Base-by-base conservation (phyloP, 2,888 invertebrate species). In the Leptopilina syphax region DNA sequence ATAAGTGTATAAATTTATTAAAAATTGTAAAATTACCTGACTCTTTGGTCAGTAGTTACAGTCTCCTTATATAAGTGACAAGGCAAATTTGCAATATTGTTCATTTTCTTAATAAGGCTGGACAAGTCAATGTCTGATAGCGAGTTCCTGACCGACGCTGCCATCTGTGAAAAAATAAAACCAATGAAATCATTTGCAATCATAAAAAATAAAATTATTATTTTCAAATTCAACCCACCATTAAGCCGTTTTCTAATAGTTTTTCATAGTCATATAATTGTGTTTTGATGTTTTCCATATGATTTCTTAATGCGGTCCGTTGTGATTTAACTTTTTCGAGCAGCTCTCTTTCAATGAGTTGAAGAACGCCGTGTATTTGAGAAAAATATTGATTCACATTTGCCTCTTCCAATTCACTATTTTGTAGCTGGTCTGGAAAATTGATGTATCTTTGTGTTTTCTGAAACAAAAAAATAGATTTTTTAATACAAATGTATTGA, bases 381-480 rank as follows among this genome's bases (percentile, higher is more conserved):
- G 93, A 92, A 84, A 94, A 94, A 85, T 94, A 93, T 82, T 93
- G 93, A 67, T 93, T 93, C 6, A 94, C 91, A 13, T 88, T 85
- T 9, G 87, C 87, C 73, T 93, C 91, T 12, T 92, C 84, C 60
- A 86, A 60, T n/a, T 85, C 85, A 34, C 67, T 81, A 10, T 84
- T 82, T 12, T 82, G 57, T 2, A 80, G n/a, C 5, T 80, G 54
- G 9, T 79, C 57, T 0, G 85, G 80, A 13, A 60, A 79, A 8
- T 68, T 27, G 73, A 82, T 65, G 24, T 81, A 76, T 10, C 83
- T 78, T 1, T 77, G 13, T 5, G 88, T 77, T 79, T 84, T 86
- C 89, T 89, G 85, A 24, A 88, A 87, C 76, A 82, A 65, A 73
- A 50, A 81, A 66, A 79, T 79, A 60, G 8, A 44, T 24, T 10